Evolutionary conservation across 2,888 invertebrate genomes (phyloP).

Genomic region (Neoitamus cyanurus): DNA sequence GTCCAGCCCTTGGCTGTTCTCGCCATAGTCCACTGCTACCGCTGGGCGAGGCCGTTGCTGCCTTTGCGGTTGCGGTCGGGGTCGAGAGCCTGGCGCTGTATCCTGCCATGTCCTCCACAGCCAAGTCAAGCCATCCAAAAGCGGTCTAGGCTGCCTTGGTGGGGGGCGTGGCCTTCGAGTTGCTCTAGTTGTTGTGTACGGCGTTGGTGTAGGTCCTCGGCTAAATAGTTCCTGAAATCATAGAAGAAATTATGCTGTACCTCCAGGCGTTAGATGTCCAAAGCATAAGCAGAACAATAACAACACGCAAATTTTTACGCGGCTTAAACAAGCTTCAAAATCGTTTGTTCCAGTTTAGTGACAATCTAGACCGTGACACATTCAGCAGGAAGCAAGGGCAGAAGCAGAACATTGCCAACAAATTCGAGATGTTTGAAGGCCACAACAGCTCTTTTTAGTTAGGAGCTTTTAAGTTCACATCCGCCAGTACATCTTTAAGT

Average conservation of each 20-base stretch:
- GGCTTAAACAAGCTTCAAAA: too few relatives aligned
- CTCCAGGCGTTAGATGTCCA: too few relatives aligned
- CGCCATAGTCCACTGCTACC: background rate
- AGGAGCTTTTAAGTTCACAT: too few relatives aligned
- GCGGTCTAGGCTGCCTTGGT: constrained; percentile 67
- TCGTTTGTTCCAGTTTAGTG: too few relatives aligned
- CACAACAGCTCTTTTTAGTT: too few relatives aligned
- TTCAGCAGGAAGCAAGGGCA: too few relatives aligned
- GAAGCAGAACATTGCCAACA: too few relatives aligned
- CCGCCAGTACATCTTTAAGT: too few relatives aligned
- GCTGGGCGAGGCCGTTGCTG: background rate
- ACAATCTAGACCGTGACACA: too few relatives aligned
- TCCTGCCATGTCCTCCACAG: constrained; percentile 72
- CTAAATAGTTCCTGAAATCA: constrained; percentile 69
- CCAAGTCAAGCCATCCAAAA: constrained; percentile 71
- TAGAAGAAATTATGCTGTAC: background rate
- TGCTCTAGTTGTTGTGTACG: constrained; percentile 57
- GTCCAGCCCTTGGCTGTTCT: background rate
- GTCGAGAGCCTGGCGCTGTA: constrained; percentile 66
- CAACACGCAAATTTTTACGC: too few relatives aligned
- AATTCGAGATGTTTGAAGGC: too few relatives aligned
- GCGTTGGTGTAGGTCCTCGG: constrained; percentile 65
- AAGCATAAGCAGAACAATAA: background rate
- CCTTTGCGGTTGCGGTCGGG: constrained; percentile 54
- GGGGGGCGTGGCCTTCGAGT: constrained; percentile 60